phyloP scores from a whole-genome alignment of 2,888 invertebrate species.

The Priocnemis perturbator region DNA sequence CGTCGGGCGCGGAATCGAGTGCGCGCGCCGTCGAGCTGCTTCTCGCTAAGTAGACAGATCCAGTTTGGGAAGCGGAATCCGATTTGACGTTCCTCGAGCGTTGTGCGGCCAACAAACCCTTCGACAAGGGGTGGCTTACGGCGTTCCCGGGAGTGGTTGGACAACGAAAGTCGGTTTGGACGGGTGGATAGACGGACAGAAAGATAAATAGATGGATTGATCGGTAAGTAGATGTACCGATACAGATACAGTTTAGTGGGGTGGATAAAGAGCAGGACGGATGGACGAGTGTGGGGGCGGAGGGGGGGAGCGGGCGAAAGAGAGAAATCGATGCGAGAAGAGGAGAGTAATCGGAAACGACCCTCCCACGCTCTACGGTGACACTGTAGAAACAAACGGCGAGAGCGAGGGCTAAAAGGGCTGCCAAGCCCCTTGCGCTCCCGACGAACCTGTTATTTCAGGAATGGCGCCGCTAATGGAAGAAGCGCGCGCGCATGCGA shows the following conservation, averaged over 20 bases:
- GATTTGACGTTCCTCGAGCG: no score
- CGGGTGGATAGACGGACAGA: no score
- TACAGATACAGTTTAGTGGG: no score
- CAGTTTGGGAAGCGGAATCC: no score
- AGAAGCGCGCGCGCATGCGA: conserved; percentile 5
- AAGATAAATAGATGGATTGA: no score
- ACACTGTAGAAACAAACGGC: conserved; percentile 41
- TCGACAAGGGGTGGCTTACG: no score
- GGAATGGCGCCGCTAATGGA: conserved; percentile 39
- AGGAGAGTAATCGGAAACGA: conserved; percentile 29
- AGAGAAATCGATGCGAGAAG: conserved; percentile 2
- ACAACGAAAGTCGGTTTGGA: no score
- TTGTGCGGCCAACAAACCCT: no score
- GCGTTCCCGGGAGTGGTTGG: no score
- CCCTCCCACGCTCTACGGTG: conserved; percentile 4
- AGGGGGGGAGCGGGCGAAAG: neutral
- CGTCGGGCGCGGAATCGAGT: conserved; percentile 17
- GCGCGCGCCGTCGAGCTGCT: neutral
- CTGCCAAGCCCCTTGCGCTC: conserved; percentile 48
- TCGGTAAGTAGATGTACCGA: no score
- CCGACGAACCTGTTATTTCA: conserved; percentile 54
- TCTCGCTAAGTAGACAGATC: no score
- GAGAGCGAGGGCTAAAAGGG: conserved; percentile 38
- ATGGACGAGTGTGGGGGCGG: neutral
- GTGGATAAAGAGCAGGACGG: no score